Evolutionary conservation across 2,113 vertebrate genomes (phyloP).

Genomic region (Cyprinus carpio): DNA sequence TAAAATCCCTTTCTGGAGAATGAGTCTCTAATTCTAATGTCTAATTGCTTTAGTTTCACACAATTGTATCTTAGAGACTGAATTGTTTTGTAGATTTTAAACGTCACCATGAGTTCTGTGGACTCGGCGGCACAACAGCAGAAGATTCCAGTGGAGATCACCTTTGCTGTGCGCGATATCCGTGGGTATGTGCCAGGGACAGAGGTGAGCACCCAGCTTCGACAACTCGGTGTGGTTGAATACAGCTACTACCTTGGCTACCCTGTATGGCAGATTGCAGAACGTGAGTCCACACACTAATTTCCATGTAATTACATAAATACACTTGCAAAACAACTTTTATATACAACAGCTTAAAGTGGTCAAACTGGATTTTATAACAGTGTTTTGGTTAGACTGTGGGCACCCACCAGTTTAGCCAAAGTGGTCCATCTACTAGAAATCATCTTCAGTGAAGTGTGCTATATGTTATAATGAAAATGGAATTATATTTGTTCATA

Average conservation of each 20-base stretch:
- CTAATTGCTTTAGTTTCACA: neutral
- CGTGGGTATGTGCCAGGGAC: conserved; percentile 83
- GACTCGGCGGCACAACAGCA: conserved; percentile 65
- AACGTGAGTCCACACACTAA: conserved; percentile 82
- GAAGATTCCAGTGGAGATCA: conserved; percentile 84
- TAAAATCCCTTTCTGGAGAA: neutral
- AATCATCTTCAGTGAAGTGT: neutral
- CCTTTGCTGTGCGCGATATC: conserved; percentile 78
- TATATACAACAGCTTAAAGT: neutral
- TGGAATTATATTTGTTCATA: neutral
- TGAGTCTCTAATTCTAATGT: neutral
- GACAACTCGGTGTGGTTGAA: conserved; percentile 88
- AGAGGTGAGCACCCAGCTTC: conserved; percentile 84
- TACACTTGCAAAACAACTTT: neutral
- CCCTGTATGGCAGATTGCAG: conserved; percentile 91
- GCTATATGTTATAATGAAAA: neutral
- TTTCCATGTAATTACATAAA: neutral
- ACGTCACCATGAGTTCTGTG: conserved; percentile 78
- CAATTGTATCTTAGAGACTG: neutral
- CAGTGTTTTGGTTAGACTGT: neutral
- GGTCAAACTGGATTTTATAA: neutral
- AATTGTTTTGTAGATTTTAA: conserved; percentile 80
- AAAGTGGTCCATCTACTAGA: neutral
- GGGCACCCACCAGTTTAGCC: neutral
- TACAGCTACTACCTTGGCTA: conserved; percentile 97